A percentile compares a stretch with the other conserved stretches of the same genome.
phyloP scores from a whole-genome alignment of 2,797 vertebrate species.

The Falco peregrinus region DNA sequence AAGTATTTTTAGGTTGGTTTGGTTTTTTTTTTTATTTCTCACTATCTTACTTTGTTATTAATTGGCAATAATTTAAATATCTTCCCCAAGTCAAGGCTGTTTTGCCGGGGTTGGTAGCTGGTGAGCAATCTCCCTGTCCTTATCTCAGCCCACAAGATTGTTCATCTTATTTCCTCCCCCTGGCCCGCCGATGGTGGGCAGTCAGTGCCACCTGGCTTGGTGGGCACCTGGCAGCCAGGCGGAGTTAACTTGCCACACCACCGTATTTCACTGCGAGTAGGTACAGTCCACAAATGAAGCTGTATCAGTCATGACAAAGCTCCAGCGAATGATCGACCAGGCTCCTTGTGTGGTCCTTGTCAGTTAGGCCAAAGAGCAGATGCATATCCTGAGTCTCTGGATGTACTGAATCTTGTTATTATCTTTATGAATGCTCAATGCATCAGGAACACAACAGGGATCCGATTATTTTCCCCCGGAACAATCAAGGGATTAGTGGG shows the following conservation, averaged over 20 bases:
- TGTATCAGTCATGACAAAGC: conserved; percentile 66
- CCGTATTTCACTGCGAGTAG: neutral
- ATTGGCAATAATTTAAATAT: neutral
- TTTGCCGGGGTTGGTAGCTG: fast-evolving
- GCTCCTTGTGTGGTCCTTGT: conserved; percentile 36
- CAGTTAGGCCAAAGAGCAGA: conserved; percentile 67
- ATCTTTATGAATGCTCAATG: conserved; percentile 75
- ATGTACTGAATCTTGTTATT: conserved; percentile 73
- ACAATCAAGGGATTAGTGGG: conserved; percentile 88
- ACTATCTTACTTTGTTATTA: neutral
- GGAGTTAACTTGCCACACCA: neutral
- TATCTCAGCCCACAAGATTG: neutral
- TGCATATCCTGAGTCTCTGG: conserved; percentile 64
- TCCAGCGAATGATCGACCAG: conserved; percentile 17
- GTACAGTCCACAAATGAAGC: neutral
- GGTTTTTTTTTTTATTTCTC: neutral
- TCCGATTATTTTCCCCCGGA: conserved; percentile 73
- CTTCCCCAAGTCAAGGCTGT: neutral
- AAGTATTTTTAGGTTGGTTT: neutral
- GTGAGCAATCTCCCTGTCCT: neutral
- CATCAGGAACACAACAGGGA: conserved; percentile 72
- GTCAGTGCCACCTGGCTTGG: neutral
- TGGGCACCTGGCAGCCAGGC: neutral
- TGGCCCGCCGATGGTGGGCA: neutral
- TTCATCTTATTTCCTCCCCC: neutral